Percentiles rank a stretch among this genome's conserved stretches.
phyloP scores from a whole-genome alignment of 2,797 vertebrate genomes.

The Coendou prehensilis region DNA sequence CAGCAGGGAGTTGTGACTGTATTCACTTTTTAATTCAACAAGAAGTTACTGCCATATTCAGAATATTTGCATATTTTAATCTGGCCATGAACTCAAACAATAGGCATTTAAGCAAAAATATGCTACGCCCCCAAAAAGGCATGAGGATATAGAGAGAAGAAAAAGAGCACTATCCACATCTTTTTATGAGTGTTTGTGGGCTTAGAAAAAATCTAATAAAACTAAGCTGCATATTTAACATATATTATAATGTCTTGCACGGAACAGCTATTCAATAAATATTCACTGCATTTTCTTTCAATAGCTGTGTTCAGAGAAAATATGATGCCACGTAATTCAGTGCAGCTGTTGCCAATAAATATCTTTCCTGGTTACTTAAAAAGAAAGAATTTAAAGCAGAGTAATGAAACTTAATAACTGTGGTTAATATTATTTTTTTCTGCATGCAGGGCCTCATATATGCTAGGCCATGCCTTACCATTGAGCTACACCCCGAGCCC shows the following conservation, averaged over 20 bases:
- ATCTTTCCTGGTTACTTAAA: constrained; percentile 47
- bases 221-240: constrained; percentile 55
- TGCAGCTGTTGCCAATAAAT: constrained; percentile 11
- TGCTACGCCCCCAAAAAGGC: not conserved
- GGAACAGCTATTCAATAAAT: constrained; percentile 62
- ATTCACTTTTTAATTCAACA: constrained; percentile 38
- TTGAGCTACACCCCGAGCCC: not conserved
- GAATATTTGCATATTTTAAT: constrained; percentile 69
- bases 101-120: constrained; percentile 50
- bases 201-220: constrained; percentile 61
- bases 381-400: constrained; percentile 54
- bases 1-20: not conserved
- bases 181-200: constrained; percentile 57
- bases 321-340: constrained; percentile 13
- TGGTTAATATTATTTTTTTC: not conserved
- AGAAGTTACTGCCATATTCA: constrained; percentile 6
- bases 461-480: not conserved
- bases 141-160: constrained; percentile 23
- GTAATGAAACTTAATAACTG: not conserved
- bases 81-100: constrained; percentile 49
- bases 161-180: not conserved
- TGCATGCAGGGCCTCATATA: not conserved
- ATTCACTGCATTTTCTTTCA: constrained; percentile 54
- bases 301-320: constrained; percentile 61
- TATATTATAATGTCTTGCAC: not conserved